phyloP scores from a whole-genome alignment of 2,888 invertebrate genomes.

The Chymomyza caudatula region DNA sequence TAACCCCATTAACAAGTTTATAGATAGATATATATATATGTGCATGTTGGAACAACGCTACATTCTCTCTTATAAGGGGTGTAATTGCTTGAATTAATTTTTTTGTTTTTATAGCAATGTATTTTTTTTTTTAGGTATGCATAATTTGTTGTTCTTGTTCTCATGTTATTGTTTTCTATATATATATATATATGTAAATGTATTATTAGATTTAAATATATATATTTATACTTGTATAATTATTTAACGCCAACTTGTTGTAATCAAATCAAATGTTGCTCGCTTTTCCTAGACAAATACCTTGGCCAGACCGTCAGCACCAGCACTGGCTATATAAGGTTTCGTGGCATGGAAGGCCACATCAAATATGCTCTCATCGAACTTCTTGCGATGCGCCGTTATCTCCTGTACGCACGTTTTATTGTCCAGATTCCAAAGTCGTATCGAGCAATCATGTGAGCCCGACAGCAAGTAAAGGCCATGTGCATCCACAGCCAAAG shows the following conservation, averaged over 20 bases:
- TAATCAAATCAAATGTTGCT: background rate
- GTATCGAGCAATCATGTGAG: conserved; percentile 98
- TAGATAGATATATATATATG: no score
- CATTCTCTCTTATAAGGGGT: background rate
- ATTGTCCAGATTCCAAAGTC: conserved; percentile 99
- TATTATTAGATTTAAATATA: conserved; percentile 33
- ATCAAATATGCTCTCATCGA: conserved; percentile 99
- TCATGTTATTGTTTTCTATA: conserved; percentile 39
- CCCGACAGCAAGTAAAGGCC: conserved; percentile 98
- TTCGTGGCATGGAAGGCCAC: conserved; percentile 99
- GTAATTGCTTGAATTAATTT: conserved; percentile 5
- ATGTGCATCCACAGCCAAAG: conserved; percentile 98
- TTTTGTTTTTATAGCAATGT: conserved; percentile 1
- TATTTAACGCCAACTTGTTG: conserved; percentile 58
- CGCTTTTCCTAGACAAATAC: conserved; percentile 88
- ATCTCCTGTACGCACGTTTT: conserved; percentile 99
- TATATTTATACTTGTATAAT: conserved; percentile 63
- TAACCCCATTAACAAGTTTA: background rate
- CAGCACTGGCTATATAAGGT: conserved; percentile 99
- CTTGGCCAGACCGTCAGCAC: conserved; percentile 99
- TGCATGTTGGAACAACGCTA: background rate
- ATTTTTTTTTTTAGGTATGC: conserved; percentile 29
- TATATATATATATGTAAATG: conserved; percentile 44
- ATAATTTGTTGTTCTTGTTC: conserved; percentile 42
- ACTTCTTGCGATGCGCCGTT: conserved; percentile 99